Conservation (phyloP, 2,888 invertebrate genomes). For the Phrixothrix hirtus region DNA sequence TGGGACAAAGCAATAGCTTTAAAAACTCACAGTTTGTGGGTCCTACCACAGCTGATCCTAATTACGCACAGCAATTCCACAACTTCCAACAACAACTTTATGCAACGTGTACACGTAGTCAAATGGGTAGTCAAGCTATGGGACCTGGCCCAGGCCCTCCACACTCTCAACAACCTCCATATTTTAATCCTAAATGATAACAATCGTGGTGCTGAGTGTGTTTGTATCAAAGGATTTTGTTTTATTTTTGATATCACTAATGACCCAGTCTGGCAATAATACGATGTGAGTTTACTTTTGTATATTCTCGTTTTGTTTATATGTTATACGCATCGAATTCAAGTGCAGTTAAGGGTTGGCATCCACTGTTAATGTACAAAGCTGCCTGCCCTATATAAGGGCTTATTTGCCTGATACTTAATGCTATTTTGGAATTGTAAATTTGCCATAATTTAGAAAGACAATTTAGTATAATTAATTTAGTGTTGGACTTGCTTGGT, state of each 20-base stretch:
- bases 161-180: slow-evolving; percentile 55
- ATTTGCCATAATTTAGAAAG: slow-evolving; percentile 55
- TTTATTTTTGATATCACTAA: slow-evolving; percentile 57
- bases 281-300: slow-evolving; percentile 51
- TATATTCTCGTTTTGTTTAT: slow-evolving; percentile 47
- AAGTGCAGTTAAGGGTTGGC: slow-evolving; percentile 55
- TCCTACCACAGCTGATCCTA: slow-evolving; percentile 84
- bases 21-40: slow-evolving; percentile 82
- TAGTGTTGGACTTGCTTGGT: slow-evolving; percentile 46
- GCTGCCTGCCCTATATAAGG: slow-evolving; percentile 48
- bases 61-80: slow-evolving; percentile 93
- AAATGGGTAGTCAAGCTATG: slow-evolving; percentile 57
- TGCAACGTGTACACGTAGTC: slow-evolving; percentile 78
- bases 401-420: slow-evolving; percentile 50
- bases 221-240: slow-evolving; percentile 52
- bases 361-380: slow-evolving; percentile 52
- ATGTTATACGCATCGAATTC: slow-evolving; percentile 52
- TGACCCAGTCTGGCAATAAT: slow-evolving; percentile 55
- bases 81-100: slow-evolving; percentile 95
- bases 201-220: slow-evolving; percentile 53
- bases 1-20: slow-evolving; percentile 73
- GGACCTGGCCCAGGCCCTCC: slow-evolving; percentile 58
- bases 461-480: slow-evolving; percentile 47
- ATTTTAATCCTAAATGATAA: slow-evolving; percentile 56
- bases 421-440: slow-evolving; percentile 55